Evolutionary conservation across 2,113 vertebrate species (phyloP), one percentile per base, ranked within the genome.

Genomic region (Steatornis caripensis): DNA sequence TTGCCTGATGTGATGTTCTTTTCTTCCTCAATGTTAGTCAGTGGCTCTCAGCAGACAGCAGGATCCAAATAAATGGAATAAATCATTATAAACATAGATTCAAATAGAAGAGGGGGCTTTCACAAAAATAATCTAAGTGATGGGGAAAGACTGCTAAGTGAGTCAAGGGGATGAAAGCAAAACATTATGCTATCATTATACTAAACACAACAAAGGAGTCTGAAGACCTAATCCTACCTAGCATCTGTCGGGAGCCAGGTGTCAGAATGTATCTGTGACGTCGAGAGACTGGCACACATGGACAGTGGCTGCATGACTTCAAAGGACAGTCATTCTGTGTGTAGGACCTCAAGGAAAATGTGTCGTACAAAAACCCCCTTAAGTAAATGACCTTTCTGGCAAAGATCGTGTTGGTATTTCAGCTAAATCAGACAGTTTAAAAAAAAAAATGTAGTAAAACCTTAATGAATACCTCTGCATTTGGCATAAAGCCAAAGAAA

Each of bases 401-500:
- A n/a, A n/a, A n/a, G n/a, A n/a, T n/a, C n/a, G n/a, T 34, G 17
- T 61, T 76, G 57, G n/a, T 53, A 60, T 93, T 94, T 81, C 48
- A 86, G 74, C 76, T 84, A 90, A 90, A 93, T 49, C 39, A 79
- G 86, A 68, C 5, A 21, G 12, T 20, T 4, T 46, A n/a, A 53
- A 78, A 58, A 86, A 61, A 49, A 87, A 87, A 81, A 69, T 5
- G 30, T 61, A 69, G 10, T 78, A 66, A 84, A 94, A 60, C 60
- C 57, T 84, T 93, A 94, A 93, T 92, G 69, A 95, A 57, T 69
- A 32, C 29, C n/a, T 86, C 53, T 41, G 45, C 9, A 46, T 84
- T 60, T 95, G 95, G 92, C 65, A 49, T 19, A 41, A 84, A 79
- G 80, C 86, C 94, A 95, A 79, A 65, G 45, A 82, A 96, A 96